Base-by-base conservation (phyloP, 1,140 invertebrate species). In the Papilio helenus region DNA sequence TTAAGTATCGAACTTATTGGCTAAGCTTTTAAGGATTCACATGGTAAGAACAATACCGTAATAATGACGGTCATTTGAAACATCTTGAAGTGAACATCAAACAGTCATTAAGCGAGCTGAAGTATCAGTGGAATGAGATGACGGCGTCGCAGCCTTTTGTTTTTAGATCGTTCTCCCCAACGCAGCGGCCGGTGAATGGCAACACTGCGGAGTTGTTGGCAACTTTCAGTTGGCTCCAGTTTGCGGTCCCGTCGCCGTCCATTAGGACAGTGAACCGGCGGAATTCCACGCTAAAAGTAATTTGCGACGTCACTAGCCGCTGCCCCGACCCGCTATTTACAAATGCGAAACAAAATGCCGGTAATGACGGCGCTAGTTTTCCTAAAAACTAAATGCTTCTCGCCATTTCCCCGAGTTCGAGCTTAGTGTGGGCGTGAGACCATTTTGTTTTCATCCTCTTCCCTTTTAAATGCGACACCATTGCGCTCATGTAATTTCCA, bases 291-390 rank as follows among this genome's bases (percentile, higher is more conserved):
- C 88, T 79, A 84, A 90, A 89, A 93, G 88, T 92, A 92, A 93
- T 92, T 92, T 90, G 91, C 87, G 84, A 86, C 85, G 88, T 92
- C 91, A 92, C 92, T 86, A 79, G 80, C 84, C 80, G 82, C 83
- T 72, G 82, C 78, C 83, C 83, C 74, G 72, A 80, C 84, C 80
- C 80, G 81, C 85, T 88, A 86, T 91, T 91, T 90, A 89, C 88
- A 87, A 90, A 92, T 92, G 90, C 86, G 86, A 90, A 90, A 87
- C 88, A 88, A 90, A 92, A 87, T 87, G 89, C 86, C 85, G 83
- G 88, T 89, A 88, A 89, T 91, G 90, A 92, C 90, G 83, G 81
- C 79, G 90, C 90, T 88, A 88, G 87, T 93, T 92, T 87, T 71
- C 81, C 39, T 76, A 82, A 72, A 72, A 72, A 72, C 71, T 72